Evolutionary conservation across 2,888 invertebrate genomes (phyloP), one percentile per base, ranked within the genome.

Genomic region (Frankliniella intonsa): DNA sequence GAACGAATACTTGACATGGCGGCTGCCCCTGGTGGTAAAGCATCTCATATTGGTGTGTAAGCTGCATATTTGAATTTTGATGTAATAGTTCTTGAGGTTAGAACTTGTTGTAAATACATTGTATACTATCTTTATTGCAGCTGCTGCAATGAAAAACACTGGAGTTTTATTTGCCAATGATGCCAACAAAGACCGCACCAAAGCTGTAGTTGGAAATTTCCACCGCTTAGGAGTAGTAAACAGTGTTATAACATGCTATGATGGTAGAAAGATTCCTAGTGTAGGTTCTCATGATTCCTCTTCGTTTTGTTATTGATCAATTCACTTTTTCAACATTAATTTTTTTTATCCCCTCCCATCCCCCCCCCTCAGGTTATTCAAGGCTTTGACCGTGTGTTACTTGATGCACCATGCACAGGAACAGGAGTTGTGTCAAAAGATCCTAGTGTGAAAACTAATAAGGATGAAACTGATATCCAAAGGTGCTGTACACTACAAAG

Each of bases 341-440:
- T 81, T 76, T 80, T 83, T 82, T 80, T 84, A 85, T n/a, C n/a
- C n/a, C n/a, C n/a, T n/a, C n/a, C n/a, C n/a, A n/a, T n/a, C n/a
- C n/a, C n/a, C 38, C 3, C 38, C 38, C 38, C 38, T 83, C 90
- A 94, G 88, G 90, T 95, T 17, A 94, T 97, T 87, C 95, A 94
- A 86, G 95, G 96, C 1, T 99, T 99, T 87, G 99, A 99, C 88
- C 91, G 99, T 85, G 96, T 99, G 10, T 89, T 99, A 55, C 89
- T 99, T 81, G 99, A 99, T 90, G 99, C 99, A 0, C 99, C 99
- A 0, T 99, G 99, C 87, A 97, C 97, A 69, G 99, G 99, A 62
- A 98, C 99, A 0, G 99, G 99, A 50, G 98, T 99, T 14, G 94
- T 99, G 76, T 94, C 98, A 50, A 99, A 99, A 89, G 99, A 99